phyloP scores from a whole-genome alignment of 2,113 vertebrate species.

The Uropsilus gracilis region DNA sequence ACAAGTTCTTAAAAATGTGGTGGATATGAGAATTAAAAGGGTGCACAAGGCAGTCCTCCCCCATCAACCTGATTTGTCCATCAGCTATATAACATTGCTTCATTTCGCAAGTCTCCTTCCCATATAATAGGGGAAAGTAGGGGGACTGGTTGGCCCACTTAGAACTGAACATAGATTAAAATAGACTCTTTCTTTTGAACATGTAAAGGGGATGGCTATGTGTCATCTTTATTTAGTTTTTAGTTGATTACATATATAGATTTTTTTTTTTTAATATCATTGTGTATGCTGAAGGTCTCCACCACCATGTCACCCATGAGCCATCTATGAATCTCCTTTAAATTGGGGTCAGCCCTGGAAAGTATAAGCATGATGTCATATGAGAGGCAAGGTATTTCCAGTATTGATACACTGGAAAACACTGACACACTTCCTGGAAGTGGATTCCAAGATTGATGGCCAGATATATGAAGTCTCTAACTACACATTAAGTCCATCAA shows the following conservation, averaged over 20 bases:
- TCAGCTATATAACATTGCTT: background rate
- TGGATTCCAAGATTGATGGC: background rate
- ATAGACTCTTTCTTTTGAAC: slow-evolving; percentile 11
- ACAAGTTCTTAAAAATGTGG: background rate
- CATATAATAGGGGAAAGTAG: background rate
- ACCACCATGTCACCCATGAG: no score
- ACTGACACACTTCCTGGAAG: background rate
- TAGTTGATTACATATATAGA: no score
- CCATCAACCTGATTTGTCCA: background rate
- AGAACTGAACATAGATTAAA: slow-evolving; percentile 17
- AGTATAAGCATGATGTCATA: background rate
- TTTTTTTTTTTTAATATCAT: no score
- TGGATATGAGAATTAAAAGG: background rate
- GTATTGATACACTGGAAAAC: background rate
- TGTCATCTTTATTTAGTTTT: no score
- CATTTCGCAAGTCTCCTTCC: slow-evolving; percentile 16
- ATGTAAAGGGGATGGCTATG: background rate
- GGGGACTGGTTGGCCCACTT: background rate
- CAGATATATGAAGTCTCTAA: background rate
- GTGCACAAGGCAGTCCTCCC: background rate
- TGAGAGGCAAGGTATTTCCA: background rate
- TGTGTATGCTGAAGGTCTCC: no score
- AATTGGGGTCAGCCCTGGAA: background rate
- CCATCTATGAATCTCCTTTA: background rate
- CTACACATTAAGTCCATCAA: slow-evolving; percentile 28